Evolutionary conservation across 2,113 vertebrate species (phyloP), one percentile per base, ranked within the genome.

Genomic region (Megaptera novaeangliae): DNA sequence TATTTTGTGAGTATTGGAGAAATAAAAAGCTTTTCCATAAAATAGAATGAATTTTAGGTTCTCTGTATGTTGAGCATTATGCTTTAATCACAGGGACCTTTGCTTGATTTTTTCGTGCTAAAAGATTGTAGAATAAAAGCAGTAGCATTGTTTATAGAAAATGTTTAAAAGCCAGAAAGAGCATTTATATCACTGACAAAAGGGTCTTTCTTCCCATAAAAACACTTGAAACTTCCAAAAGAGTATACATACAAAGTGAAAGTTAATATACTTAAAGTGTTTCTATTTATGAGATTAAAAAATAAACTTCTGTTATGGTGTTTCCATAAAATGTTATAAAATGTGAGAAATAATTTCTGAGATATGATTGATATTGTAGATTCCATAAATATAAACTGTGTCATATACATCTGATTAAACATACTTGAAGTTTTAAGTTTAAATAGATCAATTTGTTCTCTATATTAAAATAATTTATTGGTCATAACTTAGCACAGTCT

Each of bases 1-100:
- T 91, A 72, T 95, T 97, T 80, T 95, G 34, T 63, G 57, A 20
- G 17, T 78, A 61, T 66, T 69, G 25, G 6, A 1, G 36, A 57
- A 57, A 36, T 66, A 96, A 57, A 90, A 83, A 29, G 15, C 8
- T 83, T 82, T 88, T 27, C 27, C 14, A 49, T 49, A 64, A 96
- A 96, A 87, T 88, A 92, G 41, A 94, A 92, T 90, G 21, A 64
- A 93, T 85, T 77, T 97, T 85, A 88, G 39, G 46, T 49, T 93
- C 71, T 93, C 59, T 61, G 29, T 88, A 8, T 29, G 6, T 8
- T 83, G 21, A 78, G 31, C 34, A 71, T 92, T 86, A 46, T 6
- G 34, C 78, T 81, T 98, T 72, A 86, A 64, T 92, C 31, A 83
- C 21, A 63, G 12, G 74, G 8, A 66, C 23, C 84, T 90, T 92